A percentile compares a stretch with the other conserved stretches of the same genome.
Evolutionary conservation across 2,888 invertebrate species (phyloP).

Genomic region (Antheraea yamamai): DNA sequence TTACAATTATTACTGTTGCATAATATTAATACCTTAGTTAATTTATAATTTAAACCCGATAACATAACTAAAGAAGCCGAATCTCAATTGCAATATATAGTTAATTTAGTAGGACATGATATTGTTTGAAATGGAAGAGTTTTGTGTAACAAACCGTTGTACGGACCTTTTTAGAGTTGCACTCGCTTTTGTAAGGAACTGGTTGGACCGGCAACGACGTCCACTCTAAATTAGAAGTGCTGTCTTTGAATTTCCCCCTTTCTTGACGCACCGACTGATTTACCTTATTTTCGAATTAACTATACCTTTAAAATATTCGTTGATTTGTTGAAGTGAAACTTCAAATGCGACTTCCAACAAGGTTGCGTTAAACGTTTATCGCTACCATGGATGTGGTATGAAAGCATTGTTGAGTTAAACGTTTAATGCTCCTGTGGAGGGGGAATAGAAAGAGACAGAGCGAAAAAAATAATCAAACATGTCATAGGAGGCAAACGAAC

Average conservation of each 20-base stretch:
- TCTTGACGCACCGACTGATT: conserved; percentile 43
- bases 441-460: no score
- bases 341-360: no score
- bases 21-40: background rate
- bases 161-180: conserved; percentile 53
- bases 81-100: background rate
- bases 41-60: background rate
- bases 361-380: no score
- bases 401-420: no score
- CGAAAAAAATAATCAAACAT: no score
- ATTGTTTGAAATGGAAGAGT: conserved; percentile 21
- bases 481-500: no score
- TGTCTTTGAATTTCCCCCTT: conserved; percentile 63
- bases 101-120: no score
- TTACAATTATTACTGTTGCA: background rate
- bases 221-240: conserved; percentile 62
- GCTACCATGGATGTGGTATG: no score
- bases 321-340: background rate
- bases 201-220: conserved; percentile 56
- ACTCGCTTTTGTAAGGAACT: conserved; percentile 64
- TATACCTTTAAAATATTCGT: background rate
- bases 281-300: conserved; percentile 13
- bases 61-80: background rate
- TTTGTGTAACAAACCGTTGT: conserved; percentile 24
- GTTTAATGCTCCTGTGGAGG: no score